Evolutionary conservation across 1,140 invertebrate species (phyloP).

Genomic region (Solenopsis invicta): DNA sequence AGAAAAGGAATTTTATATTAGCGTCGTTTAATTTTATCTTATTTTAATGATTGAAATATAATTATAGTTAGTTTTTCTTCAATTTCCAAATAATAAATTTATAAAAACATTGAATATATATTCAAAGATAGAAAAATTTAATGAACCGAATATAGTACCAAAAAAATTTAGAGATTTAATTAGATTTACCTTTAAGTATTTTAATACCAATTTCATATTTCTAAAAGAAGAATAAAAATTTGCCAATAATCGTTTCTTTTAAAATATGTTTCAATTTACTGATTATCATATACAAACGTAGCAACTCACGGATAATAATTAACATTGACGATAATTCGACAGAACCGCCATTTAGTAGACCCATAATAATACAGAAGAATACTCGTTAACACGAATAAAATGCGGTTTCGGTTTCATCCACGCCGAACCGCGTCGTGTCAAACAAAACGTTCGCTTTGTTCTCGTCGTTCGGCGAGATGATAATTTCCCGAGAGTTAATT

Average conservation of each 20-base stretch:
- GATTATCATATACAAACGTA: background rate
- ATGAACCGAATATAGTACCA: too few species aligned
- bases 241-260: background rate
- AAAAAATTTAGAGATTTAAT: constrained; percentile 6
- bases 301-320: background rate
- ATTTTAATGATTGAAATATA: background rate
- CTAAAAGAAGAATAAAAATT: background rate
- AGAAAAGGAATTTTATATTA: background rate
- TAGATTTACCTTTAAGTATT: background rate
- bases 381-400: constrained; percentile 2
- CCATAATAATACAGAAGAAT: background rate
- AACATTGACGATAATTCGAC: background rate
- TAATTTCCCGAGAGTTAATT: constrained; percentile 85
- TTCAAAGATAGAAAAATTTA: background rate
- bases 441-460: constrained; percentile 68
- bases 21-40: background rate
- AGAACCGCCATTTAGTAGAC: background rate
- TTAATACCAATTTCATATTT: background rate
- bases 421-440: constrained; percentile 60
- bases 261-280: background rate
- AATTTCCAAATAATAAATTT: constrained; percentile 8
- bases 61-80: background rate
- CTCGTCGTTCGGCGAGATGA: constrained; percentile 63
- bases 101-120: background rate
- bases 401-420: constrained; percentile 22